Evolutionary conservation across 2,113 vertebrate genomes (phyloP).

Genomic region (Microcebus jonahi): DNA sequence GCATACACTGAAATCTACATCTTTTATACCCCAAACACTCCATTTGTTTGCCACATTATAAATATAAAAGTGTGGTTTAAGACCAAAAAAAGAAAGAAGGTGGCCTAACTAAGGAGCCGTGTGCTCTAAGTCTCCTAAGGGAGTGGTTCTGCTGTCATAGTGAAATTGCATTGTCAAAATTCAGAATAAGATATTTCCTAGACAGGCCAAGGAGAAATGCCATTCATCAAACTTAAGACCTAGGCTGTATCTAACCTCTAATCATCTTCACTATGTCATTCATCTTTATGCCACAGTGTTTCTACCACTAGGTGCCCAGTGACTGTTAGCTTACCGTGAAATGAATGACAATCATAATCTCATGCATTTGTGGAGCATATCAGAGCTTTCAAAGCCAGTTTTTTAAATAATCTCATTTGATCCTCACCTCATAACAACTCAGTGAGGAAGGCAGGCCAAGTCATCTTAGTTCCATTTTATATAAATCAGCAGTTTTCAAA

Average conservation of each 20-base stretch:
- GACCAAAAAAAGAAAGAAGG: not conserved
- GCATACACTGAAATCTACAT: not conserved
- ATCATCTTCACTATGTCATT: not conserved
- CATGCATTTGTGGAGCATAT: not conserved
- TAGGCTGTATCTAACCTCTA: not conserved
- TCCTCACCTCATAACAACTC: not conserved
- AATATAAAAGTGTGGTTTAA: not conserved
- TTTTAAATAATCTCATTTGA: not conserved
- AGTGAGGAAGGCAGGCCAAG: not conserved
- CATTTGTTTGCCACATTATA: not conserved
- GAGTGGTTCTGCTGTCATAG: not conserved
- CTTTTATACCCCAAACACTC: not conserved
- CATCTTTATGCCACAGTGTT: not conserved
- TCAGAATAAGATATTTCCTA: not conserved
- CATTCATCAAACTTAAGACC: not conserved
- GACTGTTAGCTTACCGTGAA: not conserved
- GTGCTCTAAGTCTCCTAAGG: not conserved
- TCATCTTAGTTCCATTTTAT: not conserved
- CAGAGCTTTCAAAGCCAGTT: not conserved
- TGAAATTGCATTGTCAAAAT: not conserved
- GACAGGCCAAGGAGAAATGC: not conserved
- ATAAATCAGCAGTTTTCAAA: not conserved
- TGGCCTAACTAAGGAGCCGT: not conserved
- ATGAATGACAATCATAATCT: not conserved
- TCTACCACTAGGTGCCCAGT: not conserved